Conservation (phyloP, 2,113 vertebrate species). For the Puntigrus tetrazona region DNA sequence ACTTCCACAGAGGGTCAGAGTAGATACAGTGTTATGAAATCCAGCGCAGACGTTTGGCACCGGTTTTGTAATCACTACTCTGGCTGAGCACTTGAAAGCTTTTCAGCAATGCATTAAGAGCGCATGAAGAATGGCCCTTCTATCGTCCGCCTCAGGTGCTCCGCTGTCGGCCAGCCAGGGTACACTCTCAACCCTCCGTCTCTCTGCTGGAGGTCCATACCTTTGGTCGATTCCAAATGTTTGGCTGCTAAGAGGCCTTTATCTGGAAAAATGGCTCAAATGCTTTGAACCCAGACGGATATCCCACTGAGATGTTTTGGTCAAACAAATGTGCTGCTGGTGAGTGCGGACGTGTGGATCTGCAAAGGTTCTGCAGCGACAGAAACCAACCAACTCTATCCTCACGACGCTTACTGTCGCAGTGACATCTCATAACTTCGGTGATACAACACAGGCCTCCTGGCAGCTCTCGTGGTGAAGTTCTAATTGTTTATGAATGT, state of each 20-base stretch:
- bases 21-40: constrained; percentile 1
- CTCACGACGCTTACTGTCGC: neutral
- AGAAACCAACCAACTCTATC: neutral
- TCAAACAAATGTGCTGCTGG: constrained; percentile 9
- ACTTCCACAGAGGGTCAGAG: neutral
- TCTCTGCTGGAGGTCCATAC: constrained; percentile 31
- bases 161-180: neutral
- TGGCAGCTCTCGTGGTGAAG: neutral
- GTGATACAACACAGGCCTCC: constrained; percentile 6
- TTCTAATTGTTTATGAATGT: constrained; percentile 24
- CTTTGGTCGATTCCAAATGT: neutral
- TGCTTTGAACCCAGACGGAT: constrained; percentile 12
- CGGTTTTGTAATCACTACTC: constrained; percentile 27
- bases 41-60: constrained; percentile 15
- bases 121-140: constrained; percentile 17
- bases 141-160: constrained; percentile 12
- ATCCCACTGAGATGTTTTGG: constrained; percentile 18
- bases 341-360: neutral
- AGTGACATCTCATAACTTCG: neutral
- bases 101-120: constrained; percentile 22
- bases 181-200: neutral
- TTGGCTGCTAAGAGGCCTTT: neutral
- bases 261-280: neutral
- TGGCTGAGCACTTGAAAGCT: neutral
- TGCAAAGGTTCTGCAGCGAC: neutral